A percentile compares a stretch with the other conserved stretches of the same genome.
phyloP scores from a whole-genome alignment of 2,113 vertebrate genomes.

The Tenebrosternarchus preto region DNA sequence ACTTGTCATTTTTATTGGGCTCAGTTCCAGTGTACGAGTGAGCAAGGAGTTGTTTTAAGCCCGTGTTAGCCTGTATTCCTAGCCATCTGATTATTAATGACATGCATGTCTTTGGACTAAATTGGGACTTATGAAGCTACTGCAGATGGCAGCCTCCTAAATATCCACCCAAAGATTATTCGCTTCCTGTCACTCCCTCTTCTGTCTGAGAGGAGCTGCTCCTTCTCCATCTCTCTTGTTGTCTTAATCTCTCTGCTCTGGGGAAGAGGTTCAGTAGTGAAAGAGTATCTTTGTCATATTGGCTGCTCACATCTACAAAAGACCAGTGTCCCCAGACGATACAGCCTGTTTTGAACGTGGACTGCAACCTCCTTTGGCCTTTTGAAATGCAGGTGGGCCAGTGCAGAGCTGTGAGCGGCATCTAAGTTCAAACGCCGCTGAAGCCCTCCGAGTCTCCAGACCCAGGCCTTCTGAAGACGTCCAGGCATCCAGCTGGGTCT shows the following conservation, averaged over 20 bases:
- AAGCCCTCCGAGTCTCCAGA: conserved; percentile 25
- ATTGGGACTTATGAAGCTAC: too few relatives aligned
- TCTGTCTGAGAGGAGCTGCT: conserved; percentile 5
- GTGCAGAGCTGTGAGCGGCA: background rate
- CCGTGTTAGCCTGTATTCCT: conserved; percentile 5
- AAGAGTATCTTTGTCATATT: conserved; percentile 54
- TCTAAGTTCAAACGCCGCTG: conserved; percentile 30
- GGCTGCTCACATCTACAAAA: conserved; percentile 55
- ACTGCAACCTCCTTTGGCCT: conserved; percentile 16
- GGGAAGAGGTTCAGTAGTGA: conserved; percentile 37
- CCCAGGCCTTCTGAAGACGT: background rate
- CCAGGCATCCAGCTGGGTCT: background rate
- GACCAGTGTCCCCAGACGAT: conserved; percentile 35
- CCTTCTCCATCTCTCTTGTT: too few relatives aligned
- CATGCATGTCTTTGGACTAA: conserved; percentile 39
- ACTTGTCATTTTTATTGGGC: conserved; percentile 36
- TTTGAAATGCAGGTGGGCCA: conserved; percentile 44
- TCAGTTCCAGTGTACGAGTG: background rate
- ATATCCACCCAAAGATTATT: conserved; percentile 1
- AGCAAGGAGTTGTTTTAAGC: conserved; percentile 16
- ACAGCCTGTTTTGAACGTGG: conserved; percentile 21
- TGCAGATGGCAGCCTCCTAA: conserved; percentile 21
- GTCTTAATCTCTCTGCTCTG: conserved; percentile 9
- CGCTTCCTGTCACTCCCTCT: conserved; percentile 14
- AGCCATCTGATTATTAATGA: conserved; percentile 46